A percentile compares a stretch with the other conserved stretches of the same genome.
These are phyloP conservation scores for Hemichromis elongatus DNA, from an alignment of 2,113 vertebrate genomes.

Conservation along the genomic window DNA sequence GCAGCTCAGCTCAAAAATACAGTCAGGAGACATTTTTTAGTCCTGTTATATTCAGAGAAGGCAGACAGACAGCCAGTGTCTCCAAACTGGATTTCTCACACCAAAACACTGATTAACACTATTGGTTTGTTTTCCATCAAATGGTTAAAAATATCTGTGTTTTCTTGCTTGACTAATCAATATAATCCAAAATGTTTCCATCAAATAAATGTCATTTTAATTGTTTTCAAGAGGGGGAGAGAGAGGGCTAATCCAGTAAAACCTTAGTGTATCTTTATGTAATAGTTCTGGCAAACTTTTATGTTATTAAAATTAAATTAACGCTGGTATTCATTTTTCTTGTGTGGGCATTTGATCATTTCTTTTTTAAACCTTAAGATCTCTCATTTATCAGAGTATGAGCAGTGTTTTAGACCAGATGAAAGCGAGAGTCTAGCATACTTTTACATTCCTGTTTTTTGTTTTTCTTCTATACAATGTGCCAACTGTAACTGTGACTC, in stretches of 20 bases:
- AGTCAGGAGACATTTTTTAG: not conserved
- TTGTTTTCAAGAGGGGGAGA: not conserved
- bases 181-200: not conserved
- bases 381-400: not conserved
- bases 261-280: not conserved
- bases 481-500: conserved; percentile 51
- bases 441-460: not conserved
- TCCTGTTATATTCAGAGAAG: not conserved
- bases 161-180: not conserved
- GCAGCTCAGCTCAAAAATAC: not conserved
- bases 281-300: not conserved
- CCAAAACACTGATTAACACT: not conserved
- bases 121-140: not conserved
- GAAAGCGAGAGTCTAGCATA: not conserved
- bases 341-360: not conserved
- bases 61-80: not conserved
- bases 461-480: not conserved
- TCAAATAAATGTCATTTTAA: not conserved
- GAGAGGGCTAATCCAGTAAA: not conserved
- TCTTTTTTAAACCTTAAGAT: not conserved
- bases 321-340: not conserved
- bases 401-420: not conserved
- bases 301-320: not conserved
- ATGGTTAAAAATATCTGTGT: not conserved
- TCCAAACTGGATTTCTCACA: not conserved